Evolutionary conservation across 2,797 vertebrate species (phyloP), one percentile per base, ranked within the genome.

Genomic region (Pitangus sulphuratus): DNA sequence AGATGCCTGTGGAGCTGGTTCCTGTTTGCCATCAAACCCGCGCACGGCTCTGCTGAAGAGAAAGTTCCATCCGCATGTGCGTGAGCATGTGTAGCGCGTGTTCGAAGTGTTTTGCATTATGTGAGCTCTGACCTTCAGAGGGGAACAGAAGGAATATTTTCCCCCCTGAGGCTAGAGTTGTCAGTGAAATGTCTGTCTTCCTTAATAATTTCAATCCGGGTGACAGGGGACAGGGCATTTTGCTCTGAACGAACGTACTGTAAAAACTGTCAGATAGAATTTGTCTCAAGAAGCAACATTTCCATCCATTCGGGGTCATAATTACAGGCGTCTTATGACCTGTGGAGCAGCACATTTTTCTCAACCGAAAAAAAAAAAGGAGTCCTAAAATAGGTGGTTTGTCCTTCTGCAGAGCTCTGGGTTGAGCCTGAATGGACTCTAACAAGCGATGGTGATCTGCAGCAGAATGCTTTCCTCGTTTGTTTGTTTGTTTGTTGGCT

Each of bases 121-220:
- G 74, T 88, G 94, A 97, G 96, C 94, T 84, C 93, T 96, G 97
- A 98, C 97, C 97, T 97, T 98, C 97, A 97, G 97, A 97, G 91
- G 82, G 90, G 91, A 97, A 97, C 96, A 98, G 97, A 97, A 97
- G 96, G 97, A 97, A 94, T 96, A 97, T 96, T 97, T 96, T 75
- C 85, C 83, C 75, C 97, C 97, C 91, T 3, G 83, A 92, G 97
- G 97, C 93, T 84, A 95, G 90, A 64, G 87, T 93, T 97, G 95
- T 97, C 93, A 97, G 94, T 90, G 90, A 96, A 97, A 97, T 95
- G 96, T 98, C 95, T 97, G 94, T 97, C 97, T 97, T 93, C 87
- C 97, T 97, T 97, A 97, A 97, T 97, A 97, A 97, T 98, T 97
- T 98, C 97, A 97, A 97, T 96, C 94, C 68, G 96, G 95, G 95